These are phyloP conservation scores for Lithophane leautieri DNA, from an alignment of 2,888 invertebrate species.

Conservation along the genomic window DNA sequence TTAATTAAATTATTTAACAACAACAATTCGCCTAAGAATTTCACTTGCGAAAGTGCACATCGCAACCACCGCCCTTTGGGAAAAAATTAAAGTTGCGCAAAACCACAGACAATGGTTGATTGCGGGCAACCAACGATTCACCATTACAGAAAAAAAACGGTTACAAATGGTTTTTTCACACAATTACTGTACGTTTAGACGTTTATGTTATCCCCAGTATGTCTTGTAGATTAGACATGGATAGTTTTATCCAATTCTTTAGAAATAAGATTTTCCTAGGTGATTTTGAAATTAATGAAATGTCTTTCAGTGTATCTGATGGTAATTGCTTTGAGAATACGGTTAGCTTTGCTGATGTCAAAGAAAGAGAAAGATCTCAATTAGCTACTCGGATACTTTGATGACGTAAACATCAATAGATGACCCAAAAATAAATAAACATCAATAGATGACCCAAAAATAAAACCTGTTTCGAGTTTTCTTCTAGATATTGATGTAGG, in stretches of 20 bases:
- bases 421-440: neutral
- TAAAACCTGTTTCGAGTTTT: neutral
- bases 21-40: conserved; percentile 45
- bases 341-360: neutral
- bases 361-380: neutral
- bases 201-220: conserved; percentile 47
- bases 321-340: neutral
- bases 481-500: neutral
- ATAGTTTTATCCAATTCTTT: conserved; percentile 40
- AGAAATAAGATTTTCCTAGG: conserved; percentile 39
- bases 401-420: neutral
- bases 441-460: neutral
- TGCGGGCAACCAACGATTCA: conserved; percentile 30
- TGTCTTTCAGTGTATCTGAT: conserved; percentile 8
- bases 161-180: conserved; percentile 59
- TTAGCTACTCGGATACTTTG: neutral
- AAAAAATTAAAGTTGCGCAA: conserved; percentile 58
- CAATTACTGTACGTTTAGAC: conserved; percentile 49
- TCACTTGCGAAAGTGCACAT: conserved; percentile 57
- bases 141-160: conserved; percentile 49
- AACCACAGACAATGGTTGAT: conserved; percentile 58
- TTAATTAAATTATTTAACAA: conserved; percentile 43
- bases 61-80: conserved; percentile 56
- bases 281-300: conserved; percentile 38
- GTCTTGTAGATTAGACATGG: conserved; percentile 48